Conservation (phyloP, 2,113 vertebrate genomes). For the Gopherus flavomarginatus region DNA sequence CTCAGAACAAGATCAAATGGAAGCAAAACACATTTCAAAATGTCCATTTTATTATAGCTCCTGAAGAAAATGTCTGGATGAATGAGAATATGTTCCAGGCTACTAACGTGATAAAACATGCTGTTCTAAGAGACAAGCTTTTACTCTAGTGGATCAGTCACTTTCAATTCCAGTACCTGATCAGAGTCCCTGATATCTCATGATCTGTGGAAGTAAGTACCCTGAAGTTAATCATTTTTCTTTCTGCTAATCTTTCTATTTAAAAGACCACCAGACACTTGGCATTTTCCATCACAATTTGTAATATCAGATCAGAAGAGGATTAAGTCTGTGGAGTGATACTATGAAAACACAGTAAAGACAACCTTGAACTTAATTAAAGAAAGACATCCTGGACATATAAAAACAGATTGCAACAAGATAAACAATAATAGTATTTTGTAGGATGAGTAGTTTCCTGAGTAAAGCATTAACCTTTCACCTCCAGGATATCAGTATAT, state of each 20-base stretch:
- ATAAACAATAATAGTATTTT: slow-evolving; percentile 76
- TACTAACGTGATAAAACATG: slow-evolving; percentile 32
- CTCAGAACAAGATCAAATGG: slow-evolving; percentile 41
- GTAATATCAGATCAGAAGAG: slow-evolving; percentile 65
- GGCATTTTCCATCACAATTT: slow-evolving; percentile 68
- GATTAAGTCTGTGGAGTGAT: slow-evolving; percentile 64
- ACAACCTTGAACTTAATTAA: slow-evolving; percentile 59
- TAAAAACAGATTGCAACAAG: slow-evolving; percentile 73
- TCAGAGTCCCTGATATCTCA: slow-evolving; percentile 57
- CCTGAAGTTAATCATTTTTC: slow-evolving; percentile 64
- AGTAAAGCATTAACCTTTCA: slow-evolving; percentile 75
- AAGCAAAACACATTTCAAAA: neutral
- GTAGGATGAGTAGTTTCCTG: slow-evolving; percentile 69
- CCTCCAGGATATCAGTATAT: slow-evolving; percentile 64
- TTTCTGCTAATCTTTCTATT: slow-evolving; percentile 57
- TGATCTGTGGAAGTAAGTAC: slow-evolving; percentile 53
- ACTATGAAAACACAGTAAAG: slow-evolving; percentile 63
- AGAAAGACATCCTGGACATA: slow-evolving; percentile 70
- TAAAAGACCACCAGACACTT: slow-evolving; percentile 56
- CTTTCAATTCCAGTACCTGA: slow-evolving; percentile 56
- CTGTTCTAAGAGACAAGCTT: slow-evolving; percentile 54
- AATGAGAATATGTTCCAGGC: slow-evolving; percentile 48
- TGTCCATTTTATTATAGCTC: slow-evolving; percentile 36
- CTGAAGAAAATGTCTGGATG: slow-evolving; percentile 49
- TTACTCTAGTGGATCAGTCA: slow-evolving; percentile 49